Percentiles rank a stretch among this genome's conserved stretches.
Conservation (phyloP, 2,888 invertebrate species). For the Calliscelio sp. region DNA sequence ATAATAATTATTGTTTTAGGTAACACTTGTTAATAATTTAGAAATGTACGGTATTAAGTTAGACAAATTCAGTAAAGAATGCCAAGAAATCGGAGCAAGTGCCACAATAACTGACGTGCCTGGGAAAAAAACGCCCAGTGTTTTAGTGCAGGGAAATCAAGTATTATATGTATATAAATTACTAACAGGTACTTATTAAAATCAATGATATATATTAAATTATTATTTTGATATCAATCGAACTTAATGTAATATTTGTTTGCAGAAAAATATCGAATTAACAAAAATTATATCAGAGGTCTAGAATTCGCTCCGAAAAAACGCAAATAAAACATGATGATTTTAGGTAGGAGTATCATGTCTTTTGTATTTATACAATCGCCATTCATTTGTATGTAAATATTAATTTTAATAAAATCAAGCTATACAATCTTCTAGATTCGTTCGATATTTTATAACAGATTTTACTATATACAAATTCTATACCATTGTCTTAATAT, state of each 20-base stretch:
- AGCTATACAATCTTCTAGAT: too few relatives aligned
- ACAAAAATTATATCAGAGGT: constrained; percentile 91
- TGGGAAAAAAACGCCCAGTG: constrained; percentile 91
- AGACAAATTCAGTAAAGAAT: constrained; percentile 91
- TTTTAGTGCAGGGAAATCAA: constrained; percentile 97
- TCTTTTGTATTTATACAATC: constrained; percentile 10
- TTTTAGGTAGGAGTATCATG: neutral
- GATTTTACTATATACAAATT: too few relatives aligned
- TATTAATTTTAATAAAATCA: constrained; percentile 16
- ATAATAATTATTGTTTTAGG: constrained; percentile 17
- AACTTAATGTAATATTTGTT: constrained; percentile 82
- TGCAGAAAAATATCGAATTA: constrained; percentile 92
- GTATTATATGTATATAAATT: constrained; percentile 88
- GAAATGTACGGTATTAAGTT: constrained; percentile 94
- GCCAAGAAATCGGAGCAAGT: constrained; percentile 96
- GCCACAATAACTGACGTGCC: constrained; percentile 92
- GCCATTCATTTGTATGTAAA: constrained; percentile 21
- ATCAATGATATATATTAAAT: too few relatives aligned
- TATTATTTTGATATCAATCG: too few relatives aligned
- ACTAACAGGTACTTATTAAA: constrained; percentile 85
- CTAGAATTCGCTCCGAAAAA: constrained; percentile 92
- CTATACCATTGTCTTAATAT: too few relatives aligned
- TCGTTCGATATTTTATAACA: too few relatives aligned
- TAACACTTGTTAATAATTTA: constrained; percentile 94
- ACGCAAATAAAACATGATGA: constrained; percentile 87